Evolutionary conservation across 2,113 vertebrate species (phyloP), one percentile per base, ranked within the genome.

Genomic region (Polyodon spathula): DNA sequence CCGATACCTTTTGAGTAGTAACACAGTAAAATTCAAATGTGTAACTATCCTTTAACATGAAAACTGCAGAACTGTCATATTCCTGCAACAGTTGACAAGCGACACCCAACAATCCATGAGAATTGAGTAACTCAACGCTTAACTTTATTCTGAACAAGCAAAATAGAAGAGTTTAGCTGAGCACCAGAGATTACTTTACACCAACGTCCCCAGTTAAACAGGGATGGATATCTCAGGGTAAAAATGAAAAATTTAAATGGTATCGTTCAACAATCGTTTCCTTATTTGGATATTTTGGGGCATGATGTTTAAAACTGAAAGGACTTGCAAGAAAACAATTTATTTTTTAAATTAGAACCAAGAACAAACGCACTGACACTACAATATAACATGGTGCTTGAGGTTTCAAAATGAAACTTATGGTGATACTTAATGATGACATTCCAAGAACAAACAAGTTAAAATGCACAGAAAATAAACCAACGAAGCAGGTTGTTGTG

Each of bases 41-140:
- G 46, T 63, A 57, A 68, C 68, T 78, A 77, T 81, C 82, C 71
- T 71, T 83, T 84, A 83, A 79, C 83, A 76, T 70, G 59, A 65
- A 66, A 76, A 78, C 60, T 61, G 78, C 78, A 78, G 78, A 85
- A 76, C 81, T 78, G 79, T 76, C 72, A 70, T 54, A 76, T 75
- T 73, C 68, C 70, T 60, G 61, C 63, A 59, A 69, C 72, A 76
- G 72, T 72, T 65, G 60, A 74, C 76, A 79, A 83, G 72, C 74
- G 82, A 85, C 72, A 81, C 79, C 81, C 11, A 79, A 69, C 74
- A 76, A 86, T 87, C 78, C 71, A 50, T 80, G 81, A 73, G 79
- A 72, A 77, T 76, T 74, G 73, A 76, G 79, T 81, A 88, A 89
- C 82, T 81, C 70, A 83, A 85, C 61, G 70, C 73, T 65, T 68